phyloP scores from a whole-genome alignment of 2,113 vertebrate species.

The Cryptomyrus ogoouensis region DNA sequence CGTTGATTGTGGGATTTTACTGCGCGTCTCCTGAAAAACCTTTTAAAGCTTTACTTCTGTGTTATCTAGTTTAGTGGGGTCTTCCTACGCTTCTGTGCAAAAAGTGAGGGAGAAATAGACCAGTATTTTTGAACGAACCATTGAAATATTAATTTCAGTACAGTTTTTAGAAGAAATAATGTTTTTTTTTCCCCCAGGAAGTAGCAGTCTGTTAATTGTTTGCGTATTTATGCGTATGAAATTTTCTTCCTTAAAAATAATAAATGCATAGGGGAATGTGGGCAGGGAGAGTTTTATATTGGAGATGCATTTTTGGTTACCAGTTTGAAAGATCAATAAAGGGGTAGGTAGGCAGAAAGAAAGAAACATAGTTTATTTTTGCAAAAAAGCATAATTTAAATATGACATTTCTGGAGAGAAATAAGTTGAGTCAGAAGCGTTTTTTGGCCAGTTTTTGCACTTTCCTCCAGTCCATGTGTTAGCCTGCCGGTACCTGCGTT shows the following conservation, averaged over 20 bases:
- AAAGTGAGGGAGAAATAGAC: not conserved
- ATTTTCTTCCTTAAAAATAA: not conserved
- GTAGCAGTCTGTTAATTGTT: not conserved
- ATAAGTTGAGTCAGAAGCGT: not conserved
- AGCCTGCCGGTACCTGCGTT: no score
- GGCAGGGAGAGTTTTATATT: not conserved
- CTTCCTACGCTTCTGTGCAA: not conserved
- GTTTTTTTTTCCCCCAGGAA: not conserved
- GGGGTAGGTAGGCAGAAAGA: not conserved
- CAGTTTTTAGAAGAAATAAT: not conserved
- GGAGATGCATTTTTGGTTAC: not conserved
- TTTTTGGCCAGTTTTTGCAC: not conserved
- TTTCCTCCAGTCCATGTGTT: not conserved
- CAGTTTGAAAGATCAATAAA: not conserved
- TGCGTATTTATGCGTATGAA: not conserved
- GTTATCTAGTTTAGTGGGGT: not conserved
- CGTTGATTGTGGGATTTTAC: not conserved
- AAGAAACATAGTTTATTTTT: not conserved
- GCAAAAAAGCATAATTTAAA: no score
- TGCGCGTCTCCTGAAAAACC: not conserved
- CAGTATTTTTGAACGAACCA: not conserved
- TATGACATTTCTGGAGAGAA: no score
- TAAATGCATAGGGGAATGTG: not conserved
- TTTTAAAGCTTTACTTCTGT: not conserved
- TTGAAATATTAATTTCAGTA: not conserved